Percentiles rank a stretch among this genome's conserved stretches.
phyloP scores from a whole-genome alignment of 2,797 vertebrate genomes.

The Florisuga fusca region DNA sequence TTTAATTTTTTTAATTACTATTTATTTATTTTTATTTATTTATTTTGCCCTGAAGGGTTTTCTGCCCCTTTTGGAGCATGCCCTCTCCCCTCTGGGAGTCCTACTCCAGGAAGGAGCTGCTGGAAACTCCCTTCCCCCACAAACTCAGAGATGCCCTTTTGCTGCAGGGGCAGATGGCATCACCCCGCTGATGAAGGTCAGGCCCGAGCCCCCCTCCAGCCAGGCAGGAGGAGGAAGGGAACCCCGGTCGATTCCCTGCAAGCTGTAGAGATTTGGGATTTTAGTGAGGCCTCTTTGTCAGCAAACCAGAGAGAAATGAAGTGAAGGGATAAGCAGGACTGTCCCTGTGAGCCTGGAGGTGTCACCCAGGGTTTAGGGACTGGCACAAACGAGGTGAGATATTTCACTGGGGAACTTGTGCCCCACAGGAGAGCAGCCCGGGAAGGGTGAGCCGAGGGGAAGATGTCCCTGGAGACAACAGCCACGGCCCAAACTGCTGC shows the following conservation, averaged over 20 bases:
- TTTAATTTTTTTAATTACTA: too few relatives aligned
- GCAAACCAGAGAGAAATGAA: fast-evolving
- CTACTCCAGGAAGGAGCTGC: background rate
- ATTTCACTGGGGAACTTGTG: fast-evolving
- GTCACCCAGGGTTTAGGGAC: fast-evolving
- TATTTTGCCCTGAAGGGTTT: background rate
- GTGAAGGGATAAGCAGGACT: background rate
- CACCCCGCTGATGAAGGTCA: fast-evolving
- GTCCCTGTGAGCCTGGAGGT: too few relatives aligned
- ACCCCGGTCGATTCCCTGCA: background rate
- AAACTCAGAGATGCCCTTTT: fast-evolving
- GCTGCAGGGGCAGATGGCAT: background rate
- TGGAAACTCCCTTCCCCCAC: fast-evolving
- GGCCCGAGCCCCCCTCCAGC: background rate
- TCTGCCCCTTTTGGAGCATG: background rate
- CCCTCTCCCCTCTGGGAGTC: too few relatives aligned
- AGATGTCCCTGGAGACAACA: fast-evolving
- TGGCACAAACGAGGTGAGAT: fast-evolving
- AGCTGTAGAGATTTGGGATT: fast-evolving
- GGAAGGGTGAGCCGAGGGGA: fast-evolving
- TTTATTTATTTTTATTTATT: background rate
- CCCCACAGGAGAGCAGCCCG: background rate
- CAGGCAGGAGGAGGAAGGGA: background rate
- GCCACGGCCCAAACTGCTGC: background rate
- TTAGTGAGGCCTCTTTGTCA: background rate